Base-by-base conservation (phyloP, 2,113 vertebrate genomes). In the Rana temporaria region DNA sequence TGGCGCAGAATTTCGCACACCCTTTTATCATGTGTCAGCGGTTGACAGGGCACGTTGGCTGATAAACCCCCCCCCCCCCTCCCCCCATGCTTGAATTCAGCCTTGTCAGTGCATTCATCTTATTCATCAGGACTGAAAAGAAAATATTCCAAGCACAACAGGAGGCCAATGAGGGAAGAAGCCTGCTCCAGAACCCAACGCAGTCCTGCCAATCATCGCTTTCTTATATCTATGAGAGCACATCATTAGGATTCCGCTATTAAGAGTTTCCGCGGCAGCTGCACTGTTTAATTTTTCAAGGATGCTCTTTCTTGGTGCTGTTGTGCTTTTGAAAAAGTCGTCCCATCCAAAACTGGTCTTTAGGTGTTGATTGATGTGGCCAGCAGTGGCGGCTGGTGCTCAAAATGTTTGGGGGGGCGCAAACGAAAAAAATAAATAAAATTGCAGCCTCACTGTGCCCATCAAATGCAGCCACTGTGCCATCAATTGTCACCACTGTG, bases 1-100 rank as follows among this genome's bases (percentile, higher is more conserved):
- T 71, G 69, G 55, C 11, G 7, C 55, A 60, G 71, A 30, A 60
- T 56, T 74, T 32, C 30, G 26, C 71, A 74, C 71, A 30, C 71
- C 56, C 71, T 74, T 74, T 74, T 74, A 74, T 74, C 71, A 74
- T 60, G 30, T 74, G 71, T 74, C 30, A 74, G 55, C 52, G 57
- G 30, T 30, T 74, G 71, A 74, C 71, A 74, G 52, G 57, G 53
- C 56, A 60, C 30, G 53, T 59, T 73, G n/a, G 26, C 57, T 34
- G 9, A 30, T n/a, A 57, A 26, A 12, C 70, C 53, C 70, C 59
- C 32, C 70, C 53, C 70, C 59, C 32, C 12, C 34, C 34, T 8
- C 3, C 70, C 55, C 70, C 70, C 26, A 7, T 20, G 53, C 53
- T 59, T 24, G 53, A 73, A 73, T 73, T 72, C 70, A 34, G 24